Conservation (phyloP, 2,888 invertebrate genomes). For the Drosophila imparisetae region DNA sequence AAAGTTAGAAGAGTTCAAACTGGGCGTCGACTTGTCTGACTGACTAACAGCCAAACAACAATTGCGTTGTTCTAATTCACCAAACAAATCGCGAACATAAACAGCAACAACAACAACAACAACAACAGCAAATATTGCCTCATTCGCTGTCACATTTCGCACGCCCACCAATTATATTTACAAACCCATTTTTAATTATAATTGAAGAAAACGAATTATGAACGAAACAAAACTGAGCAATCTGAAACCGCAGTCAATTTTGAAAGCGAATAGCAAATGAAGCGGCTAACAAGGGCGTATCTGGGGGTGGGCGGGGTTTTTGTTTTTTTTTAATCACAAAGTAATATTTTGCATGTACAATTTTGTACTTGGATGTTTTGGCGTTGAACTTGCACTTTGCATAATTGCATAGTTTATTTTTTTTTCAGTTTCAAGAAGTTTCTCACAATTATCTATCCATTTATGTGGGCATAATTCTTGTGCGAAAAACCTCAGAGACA, state of each 20-base stretch:
- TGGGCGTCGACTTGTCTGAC: constrained; percentile 33
- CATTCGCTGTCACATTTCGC: constrained; percentile 50
- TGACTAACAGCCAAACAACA: constrained; percentile 41
- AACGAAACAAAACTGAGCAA: constrained; percentile 27
- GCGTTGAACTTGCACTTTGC: constrained; percentile 76
- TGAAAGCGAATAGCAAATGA: constrained; percentile 52
- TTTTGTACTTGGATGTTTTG: constrained; percentile 1
- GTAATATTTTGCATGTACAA: constrained; percentile 9
- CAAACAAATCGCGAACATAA: constrained; percentile 56
- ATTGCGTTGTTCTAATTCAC: constrained; percentile 70
- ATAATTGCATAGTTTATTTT: constrained; percentile 57
- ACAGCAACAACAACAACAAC: constrained; percentile 18
- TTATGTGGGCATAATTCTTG: constrained; percentile 67
- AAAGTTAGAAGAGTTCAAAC: background rate
- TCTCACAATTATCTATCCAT: constrained; percentile 69
- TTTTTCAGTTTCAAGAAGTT: constrained; percentile 32
- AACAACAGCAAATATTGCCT: constrained; percentile 36
- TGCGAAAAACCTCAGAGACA: constrained; percentile 49
- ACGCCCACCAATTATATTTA: constrained; percentile 74
- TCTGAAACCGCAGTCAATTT: constrained; percentile 55
- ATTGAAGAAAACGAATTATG: constrained; percentile 44
- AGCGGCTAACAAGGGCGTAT: constrained; percentile 47
- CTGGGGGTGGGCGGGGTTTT: background rate
- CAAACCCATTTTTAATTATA: constrained; percentile 73
- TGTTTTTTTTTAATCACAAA: constrained; percentile 3